Percentiles rank a stretch among this genome's conserved stretches.
Conservation (phyloP, 2,113 vertebrate species). For the Python bivittatus region DNA sequence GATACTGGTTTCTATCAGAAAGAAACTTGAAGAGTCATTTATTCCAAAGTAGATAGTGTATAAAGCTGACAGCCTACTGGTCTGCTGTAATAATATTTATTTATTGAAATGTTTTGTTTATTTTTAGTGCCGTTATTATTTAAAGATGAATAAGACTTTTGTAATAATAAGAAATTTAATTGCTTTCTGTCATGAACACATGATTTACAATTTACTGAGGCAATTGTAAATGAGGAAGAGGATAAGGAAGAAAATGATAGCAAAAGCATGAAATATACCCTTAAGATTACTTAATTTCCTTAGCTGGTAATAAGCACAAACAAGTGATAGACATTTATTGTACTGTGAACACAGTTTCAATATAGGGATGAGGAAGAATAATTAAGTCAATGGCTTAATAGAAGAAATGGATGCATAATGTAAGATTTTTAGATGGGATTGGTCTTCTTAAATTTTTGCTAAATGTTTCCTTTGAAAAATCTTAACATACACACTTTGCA, state of each 20-base stretch:
- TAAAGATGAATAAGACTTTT: not conserved
- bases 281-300: not conserved
- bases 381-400: not conserved
- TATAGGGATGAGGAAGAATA: not conserved
- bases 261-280: not conserved
- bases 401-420: not conserved
- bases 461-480: not conserved
- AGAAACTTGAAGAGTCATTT: constrained; percentile 21
- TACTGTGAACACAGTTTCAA: not conserved
- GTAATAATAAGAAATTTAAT: not conserved
- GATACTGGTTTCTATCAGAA: constrained; percentile 21
- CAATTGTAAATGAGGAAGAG: not conserved
- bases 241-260: not conserved
- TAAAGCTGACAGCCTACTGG: not conserved
- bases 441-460: not conserved
- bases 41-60: not conserved
- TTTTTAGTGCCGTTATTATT: not conserved
- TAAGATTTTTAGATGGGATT: not conserved
- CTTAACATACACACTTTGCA: not conserved
- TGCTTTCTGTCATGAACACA: not conserved
- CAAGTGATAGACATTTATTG: not conserved
- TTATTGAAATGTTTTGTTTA: not conserved
- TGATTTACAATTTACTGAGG: not conserved
- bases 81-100: not conserved
- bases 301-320: not conserved